Conservation (phyloP, 2,113 vertebrate genomes). For the Emydocephalus ijimae region DNA sequence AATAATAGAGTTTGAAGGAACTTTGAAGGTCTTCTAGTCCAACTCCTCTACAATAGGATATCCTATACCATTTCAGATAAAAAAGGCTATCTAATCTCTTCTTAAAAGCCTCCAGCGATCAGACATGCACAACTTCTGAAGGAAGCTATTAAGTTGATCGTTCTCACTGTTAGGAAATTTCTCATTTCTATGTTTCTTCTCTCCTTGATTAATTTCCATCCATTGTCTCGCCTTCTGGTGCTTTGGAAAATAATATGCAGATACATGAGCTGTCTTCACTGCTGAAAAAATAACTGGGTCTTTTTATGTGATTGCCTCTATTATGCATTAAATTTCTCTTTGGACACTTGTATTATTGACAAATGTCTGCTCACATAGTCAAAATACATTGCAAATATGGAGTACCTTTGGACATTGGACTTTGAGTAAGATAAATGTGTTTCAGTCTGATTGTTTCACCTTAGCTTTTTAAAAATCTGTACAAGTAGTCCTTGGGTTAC, state of each 20-base stretch:
- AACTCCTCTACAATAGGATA: neutral
- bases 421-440: neutral
- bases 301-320: neutral
- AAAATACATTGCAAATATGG: neutral
- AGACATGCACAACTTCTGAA: neutral
- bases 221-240: neutral
- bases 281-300: neutral
- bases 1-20: neutral
- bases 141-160: neutral
- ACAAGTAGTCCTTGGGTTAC: neutral
- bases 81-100: neutral
- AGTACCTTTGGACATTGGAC: neutral
- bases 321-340: neutral
- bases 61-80: neutral
- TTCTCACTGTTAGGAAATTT: neutral
- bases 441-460: neutral
- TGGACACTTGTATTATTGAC: neutral
- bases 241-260: neutral
- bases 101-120: neutral
- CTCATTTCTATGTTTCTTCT: neutral
- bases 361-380: neutral
- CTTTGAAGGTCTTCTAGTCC: neutral
- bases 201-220: neutral
- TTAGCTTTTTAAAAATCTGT: neutral
- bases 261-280: neutral